Conservation (phyloP, 2,888 invertebrate species). For the Cheilosia scutellata region DNA sequence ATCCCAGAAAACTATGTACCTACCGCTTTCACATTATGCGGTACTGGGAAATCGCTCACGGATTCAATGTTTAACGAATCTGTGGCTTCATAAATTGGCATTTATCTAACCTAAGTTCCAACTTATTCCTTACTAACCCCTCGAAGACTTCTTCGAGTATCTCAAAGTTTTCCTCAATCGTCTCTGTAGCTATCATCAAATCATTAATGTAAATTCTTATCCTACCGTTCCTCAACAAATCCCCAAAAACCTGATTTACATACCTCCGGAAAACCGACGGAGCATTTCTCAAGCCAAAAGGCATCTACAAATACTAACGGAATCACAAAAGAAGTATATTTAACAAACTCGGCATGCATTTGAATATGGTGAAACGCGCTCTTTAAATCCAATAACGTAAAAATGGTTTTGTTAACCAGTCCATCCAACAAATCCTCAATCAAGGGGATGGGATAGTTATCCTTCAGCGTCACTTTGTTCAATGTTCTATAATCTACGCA, state of each 20-base stretch:
- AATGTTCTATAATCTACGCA: slow-evolving; percentile 44
- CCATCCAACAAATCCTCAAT: slow-evolving; percentile 5
- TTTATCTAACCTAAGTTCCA: neutral
- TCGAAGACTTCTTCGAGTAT: neutral
- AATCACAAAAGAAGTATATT: neutral
- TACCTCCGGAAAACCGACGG: slow-evolving; percentile 23
- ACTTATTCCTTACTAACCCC: neutral
- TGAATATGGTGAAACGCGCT: slow-evolving; percentile 7
- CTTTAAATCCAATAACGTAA: slow-evolving; percentile 45
- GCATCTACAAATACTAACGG: slow-evolving; percentile 41
- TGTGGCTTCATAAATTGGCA: neutral
- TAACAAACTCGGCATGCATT: slow-evolving; percentile 46
- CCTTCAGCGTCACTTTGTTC: slow-evolving; percentile 57
- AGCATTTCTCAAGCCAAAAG: slow-evolving; percentile 46
- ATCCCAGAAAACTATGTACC: neutral
- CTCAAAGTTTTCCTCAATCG: neutral
- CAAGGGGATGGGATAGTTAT: too few relatives aligned
- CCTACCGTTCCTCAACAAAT: too few relatives aligned
- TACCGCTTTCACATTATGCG: neutral
- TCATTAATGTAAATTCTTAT: too few relatives aligned
- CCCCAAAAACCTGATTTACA: slow-evolving; percentile 5
- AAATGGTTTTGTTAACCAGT: slow-evolving; percentile 36
- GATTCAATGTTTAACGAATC: neutral
- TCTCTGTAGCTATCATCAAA: slow-evolving; percentile 3
- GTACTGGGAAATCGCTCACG: neutral